phyloP scores from a whole-genome alignment of 2,797 vertebrate genomes.

The Chelidonichthys spinosus region DNA sequence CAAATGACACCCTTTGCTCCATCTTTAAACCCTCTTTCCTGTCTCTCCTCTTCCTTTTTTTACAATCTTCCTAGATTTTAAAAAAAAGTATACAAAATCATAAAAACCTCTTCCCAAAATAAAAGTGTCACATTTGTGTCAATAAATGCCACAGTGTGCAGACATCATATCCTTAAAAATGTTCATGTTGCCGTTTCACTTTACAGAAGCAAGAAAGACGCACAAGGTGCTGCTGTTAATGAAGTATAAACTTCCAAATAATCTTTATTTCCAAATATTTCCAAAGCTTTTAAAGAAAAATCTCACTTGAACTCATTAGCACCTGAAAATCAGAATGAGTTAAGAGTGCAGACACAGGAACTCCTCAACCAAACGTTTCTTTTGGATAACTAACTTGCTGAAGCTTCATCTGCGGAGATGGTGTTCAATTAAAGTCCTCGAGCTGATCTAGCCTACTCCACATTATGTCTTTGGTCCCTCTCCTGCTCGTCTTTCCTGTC shows the following conservation, averaged over 20 bases:
- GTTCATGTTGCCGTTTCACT: neutral
- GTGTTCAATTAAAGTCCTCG: neutral
- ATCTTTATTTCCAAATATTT: conserved; percentile 57
- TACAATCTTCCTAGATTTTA: neutral
- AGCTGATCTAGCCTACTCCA: conserved; percentile 33
- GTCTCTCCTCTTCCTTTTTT: neutral
- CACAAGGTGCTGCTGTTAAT: conserved; percentile 21
- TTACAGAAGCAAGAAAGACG: conserved; percentile 39
- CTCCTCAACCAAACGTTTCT: neutral
- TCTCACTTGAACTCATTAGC: conserved; percentile 1
- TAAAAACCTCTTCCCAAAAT: neutral
- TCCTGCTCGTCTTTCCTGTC: conserved; percentile 53
- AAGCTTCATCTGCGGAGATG: neutral
- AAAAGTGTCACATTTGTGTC: neutral
- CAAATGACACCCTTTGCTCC: neutral
- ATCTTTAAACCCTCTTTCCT: neutral
- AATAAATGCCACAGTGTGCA: neutral
- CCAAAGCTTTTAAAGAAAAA: conserved; percentile 36
- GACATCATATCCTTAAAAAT: neutral
- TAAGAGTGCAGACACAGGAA: conserved; percentile 15
- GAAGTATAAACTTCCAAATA: conserved; percentile 29
- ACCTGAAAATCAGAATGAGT: conserved; percentile 39
- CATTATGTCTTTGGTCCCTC: conserved; percentile 15
- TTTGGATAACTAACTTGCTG: neutral
- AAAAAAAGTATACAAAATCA: neutral